A percentile compares a stretch with the other conserved stretches of the same genome.
These are phyloP conservation scores for Desmophyllum pertusum DNA, from an alignment of 92 coral and sea anemone species.

Conservation along the genomic window DNA sequence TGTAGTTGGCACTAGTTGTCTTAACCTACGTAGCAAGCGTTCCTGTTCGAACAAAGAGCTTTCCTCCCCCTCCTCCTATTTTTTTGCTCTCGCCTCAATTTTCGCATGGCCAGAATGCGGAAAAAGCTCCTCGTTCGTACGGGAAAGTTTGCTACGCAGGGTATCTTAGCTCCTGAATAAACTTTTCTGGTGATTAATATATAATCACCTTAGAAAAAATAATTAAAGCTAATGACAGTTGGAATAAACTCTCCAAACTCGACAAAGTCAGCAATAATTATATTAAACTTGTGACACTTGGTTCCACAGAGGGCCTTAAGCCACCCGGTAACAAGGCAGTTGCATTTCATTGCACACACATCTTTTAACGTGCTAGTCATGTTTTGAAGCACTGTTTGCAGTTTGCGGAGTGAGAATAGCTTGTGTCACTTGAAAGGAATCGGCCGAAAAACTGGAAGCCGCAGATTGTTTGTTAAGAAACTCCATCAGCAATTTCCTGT, in stretches of 20 bases:
- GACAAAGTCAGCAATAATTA: slow-evolving; percentile 86
- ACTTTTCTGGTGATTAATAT: not conserved
- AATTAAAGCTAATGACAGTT: slow-evolving; percentile 89
- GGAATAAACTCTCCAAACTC: slow-evolving; percentile 92
- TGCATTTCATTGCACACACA: slow-evolving; percentile 74
- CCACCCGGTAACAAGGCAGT: slow-evolving; percentile 74
- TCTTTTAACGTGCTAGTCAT: slow-evolving; percentile 78
- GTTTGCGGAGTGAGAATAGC: slow-evolving; percentile 91
- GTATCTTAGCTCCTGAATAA: too few species aligned
- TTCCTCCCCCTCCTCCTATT: too few species aligned
- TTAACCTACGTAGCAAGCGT: too few species aligned
- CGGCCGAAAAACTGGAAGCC: slow-evolving; percentile 48
- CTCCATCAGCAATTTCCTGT: slow-evolving; percentile 73
- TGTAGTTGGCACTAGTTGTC: too few species aligned
- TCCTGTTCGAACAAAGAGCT: too few species aligned
- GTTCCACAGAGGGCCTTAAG: slow-evolving; percentile 78
- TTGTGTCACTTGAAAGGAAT: slow-evolving; percentile 81
- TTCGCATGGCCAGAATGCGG: too few species aligned
- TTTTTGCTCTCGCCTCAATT: too few species aligned
- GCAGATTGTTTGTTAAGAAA: slow-evolving; percentile 77
- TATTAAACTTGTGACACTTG: slow-evolving; percentile 78
- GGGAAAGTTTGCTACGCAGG: too few species aligned
- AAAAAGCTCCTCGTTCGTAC: too few species aligned
- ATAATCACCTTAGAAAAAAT: slow-evolving; percentile 62
- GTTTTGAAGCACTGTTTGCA: slow-evolving; percentile 80